These are phyloP conservation scores for Pygocentrus nattereri DNA, from an alignment of 2,797 vertebrate species.

Conservation along the genomic window DNA sequence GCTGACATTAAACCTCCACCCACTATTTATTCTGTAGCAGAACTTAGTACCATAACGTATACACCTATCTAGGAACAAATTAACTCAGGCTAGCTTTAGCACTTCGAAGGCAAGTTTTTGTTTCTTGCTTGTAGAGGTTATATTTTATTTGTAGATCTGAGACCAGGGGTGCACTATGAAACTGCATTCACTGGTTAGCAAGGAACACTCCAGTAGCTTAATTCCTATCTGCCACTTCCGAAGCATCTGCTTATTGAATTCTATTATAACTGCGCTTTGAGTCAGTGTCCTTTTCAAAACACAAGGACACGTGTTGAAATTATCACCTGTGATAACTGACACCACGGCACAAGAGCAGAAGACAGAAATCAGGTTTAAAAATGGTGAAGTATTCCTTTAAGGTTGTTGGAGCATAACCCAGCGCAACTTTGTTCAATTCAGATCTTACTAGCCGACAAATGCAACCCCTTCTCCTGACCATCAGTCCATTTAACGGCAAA, in stretches of 20 bases:
- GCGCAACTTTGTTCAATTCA: not conserved
- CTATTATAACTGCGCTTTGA: not conserved
- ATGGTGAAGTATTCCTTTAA: not conserved
- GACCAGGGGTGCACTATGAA: not conserved
- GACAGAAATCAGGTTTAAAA: not conserved
- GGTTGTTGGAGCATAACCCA: not conserved
- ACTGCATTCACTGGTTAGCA: not conserved
- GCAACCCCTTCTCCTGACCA: not conserved
- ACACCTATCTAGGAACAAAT: constrained; percentile 21
- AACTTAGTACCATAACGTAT: constrained; percentile 54
- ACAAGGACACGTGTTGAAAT: not conserved
- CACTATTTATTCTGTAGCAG: constrained; percentile 36
- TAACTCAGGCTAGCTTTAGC: constrained; percentile 26
- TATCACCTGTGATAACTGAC: not conserved
- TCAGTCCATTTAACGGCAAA: not conserved
- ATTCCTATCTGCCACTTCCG: not conserved
- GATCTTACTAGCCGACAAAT: not conserved
- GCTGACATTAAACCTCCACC: constrained; percentile 47
- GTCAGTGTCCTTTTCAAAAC: not conserved
- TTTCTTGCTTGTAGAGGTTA: constrained; percentile 14
- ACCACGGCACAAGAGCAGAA: not conserved
- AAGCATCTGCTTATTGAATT: not conserved
- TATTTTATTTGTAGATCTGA: constrained; percentile 14
- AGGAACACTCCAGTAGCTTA: not conserved
- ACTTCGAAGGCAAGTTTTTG: constrained; percentile 26